Percentiles rank a stretch among this genome's conserved stretches.
These are phyloP conservation scores for Deroplatys truncata DNA, from an alignment of 2,888 invertebrate species.

Conservation along the genomic window DNA sequence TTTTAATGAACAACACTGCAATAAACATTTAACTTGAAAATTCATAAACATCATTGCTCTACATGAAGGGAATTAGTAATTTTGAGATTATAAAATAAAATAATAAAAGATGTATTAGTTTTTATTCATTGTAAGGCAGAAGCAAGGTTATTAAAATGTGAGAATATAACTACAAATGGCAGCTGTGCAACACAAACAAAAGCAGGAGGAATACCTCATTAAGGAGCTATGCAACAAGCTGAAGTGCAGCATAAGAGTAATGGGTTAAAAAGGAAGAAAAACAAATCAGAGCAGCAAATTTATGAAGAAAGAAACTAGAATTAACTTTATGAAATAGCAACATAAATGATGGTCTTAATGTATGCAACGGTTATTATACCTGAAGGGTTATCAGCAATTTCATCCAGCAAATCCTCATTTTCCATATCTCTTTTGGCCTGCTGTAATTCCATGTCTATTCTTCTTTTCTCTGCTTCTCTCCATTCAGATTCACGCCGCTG, in stretches of 20 bases:
- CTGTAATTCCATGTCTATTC: slow-evolving; percentile 49
- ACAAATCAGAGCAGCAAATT: background rate
- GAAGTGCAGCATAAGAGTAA: too few species aligned
- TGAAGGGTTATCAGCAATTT: slow-evolving; percentile 43
- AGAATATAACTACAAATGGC: background rate
- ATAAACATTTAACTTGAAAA: too few species aligned
- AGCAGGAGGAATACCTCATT: background rate
- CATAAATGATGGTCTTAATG: background rate
- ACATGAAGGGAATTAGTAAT: too few species aligned
- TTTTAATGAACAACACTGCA: too few species aligned
- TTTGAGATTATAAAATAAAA: too few species aligned
- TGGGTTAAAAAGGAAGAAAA: background rate
- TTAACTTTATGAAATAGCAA: background rate
- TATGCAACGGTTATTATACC: slow-evolving; percentile 3
- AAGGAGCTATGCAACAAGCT: too few species aligned
- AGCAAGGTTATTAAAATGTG: background rate
- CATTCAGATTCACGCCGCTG: slow-evolving; percentile 37
- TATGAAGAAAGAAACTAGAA: background rate
- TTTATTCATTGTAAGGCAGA: too few species aligned
- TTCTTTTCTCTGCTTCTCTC: slow-evolving; percentile 49
- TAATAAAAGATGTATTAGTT: too few species aligned
- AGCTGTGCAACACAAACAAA: background rate
- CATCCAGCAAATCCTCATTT: slow-evolving; percentile 49
- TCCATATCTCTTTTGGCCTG: slow-evolving; percentile 51
- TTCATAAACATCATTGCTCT: too few species aligned